phyloP scores from a whole-genome alignment of 2,888 invertebrate genomes.

The Scaptomyza flava region DNA sequence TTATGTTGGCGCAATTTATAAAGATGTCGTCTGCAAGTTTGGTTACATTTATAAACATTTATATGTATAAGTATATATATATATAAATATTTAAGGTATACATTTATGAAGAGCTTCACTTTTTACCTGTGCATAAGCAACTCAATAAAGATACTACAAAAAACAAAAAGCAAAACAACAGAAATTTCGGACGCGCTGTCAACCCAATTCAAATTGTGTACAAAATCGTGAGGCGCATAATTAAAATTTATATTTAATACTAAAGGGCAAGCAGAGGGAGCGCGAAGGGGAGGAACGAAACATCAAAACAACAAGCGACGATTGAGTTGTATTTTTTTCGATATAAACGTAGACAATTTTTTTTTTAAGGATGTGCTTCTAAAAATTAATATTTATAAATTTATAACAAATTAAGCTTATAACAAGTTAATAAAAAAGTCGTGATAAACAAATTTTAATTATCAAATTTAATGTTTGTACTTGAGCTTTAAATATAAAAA shows the following conservation, averaged over 20 bases:
- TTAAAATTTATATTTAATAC: constrained; percentile 69
- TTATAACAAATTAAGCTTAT: constrained; percentile 33
- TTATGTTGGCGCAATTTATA: constrained; percentile 75
- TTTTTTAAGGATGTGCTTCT: background rate
- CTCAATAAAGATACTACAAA: constrained; percentile 49
- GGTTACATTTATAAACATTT: constrained; percentile 30
- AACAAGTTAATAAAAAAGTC: constrained; percentile 47
- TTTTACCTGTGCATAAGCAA: constrained; percentile 63
- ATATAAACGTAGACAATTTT: background rate
- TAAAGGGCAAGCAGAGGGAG: constrained; percentile 9
- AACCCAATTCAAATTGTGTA: constrained; percentile 80
- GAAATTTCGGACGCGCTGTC: constrained; percentile 58
- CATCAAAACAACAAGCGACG: constrained; percentile 44
- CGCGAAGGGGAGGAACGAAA: background rate
- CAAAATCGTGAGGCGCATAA: constrained; percentile 77
- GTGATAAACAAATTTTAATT: constrained; percentile 23
- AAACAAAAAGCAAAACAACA: no score
- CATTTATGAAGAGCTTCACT: constrained; percentile 54
- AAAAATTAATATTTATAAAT: constrained; percentile 3
- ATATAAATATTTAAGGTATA: constrained; percentile 22
- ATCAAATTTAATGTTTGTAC: constrained; percentile 8
- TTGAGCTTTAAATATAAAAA: constrained; percentile 16
- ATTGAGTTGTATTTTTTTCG: constrained; percentile 63
- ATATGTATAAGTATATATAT: constrained; percentile 26
- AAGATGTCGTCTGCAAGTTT: constrained; percentile 69